phyloP scores from a whole-genome alignment of 1,140 invertebrate species.

The Tetragnatha versicolor region DNA sequence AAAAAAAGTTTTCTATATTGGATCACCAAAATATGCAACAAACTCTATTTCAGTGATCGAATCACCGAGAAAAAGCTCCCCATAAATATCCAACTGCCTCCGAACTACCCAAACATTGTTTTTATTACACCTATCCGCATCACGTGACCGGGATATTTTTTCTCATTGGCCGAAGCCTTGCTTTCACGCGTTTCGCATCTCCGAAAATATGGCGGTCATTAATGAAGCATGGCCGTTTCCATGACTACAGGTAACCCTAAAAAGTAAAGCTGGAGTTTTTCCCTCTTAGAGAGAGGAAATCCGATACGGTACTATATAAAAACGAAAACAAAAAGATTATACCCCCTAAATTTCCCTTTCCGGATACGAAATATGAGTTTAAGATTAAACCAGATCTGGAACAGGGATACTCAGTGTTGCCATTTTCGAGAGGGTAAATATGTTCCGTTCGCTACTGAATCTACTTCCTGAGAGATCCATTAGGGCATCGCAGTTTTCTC shows the following conservation, averaged over 20 bases:
- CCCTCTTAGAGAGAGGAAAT: slow-evolving; percentile 8
- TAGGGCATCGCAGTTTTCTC: background rate
- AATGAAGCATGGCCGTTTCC: slow-evolving; percentile 16
- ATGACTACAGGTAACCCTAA: slow-evolving; percentile 3
- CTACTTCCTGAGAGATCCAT: slow-evolving; percentile 21
- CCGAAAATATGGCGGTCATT: slow-evolving; percentile 18
- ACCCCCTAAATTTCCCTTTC: slow-evolving; percentile 4
- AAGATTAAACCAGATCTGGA: slow-evolving; percentile 25
- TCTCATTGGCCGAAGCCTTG: too few relatives aligned
- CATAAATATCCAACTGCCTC: too few relatives aligned
- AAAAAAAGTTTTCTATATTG: too few relatives aligned
- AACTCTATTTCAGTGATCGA: too few relatives aligned
- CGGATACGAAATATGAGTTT: slow-evolving; percentile 18
- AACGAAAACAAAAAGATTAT: background rate
- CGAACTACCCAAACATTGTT: too few relatives aligned
- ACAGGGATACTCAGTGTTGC: slow-evolving; percentile 20
- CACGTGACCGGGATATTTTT: too few relatives aligned
- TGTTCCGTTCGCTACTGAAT: slow-evolving; percentile 16
- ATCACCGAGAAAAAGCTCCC: too few relatives aligned
- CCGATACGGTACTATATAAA: background rate
- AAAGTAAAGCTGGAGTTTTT: background rate
- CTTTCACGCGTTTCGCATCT: too few relatives aligned
- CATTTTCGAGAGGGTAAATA: slow-evolving; percentile 24
- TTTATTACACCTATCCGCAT: too few relatives aligned
- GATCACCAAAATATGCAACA: too few relatives aligned